phyloP scores from a whole-genome alignment of 2,113 vertebrate species.

The Cebidichthys violaceus region DNA sequence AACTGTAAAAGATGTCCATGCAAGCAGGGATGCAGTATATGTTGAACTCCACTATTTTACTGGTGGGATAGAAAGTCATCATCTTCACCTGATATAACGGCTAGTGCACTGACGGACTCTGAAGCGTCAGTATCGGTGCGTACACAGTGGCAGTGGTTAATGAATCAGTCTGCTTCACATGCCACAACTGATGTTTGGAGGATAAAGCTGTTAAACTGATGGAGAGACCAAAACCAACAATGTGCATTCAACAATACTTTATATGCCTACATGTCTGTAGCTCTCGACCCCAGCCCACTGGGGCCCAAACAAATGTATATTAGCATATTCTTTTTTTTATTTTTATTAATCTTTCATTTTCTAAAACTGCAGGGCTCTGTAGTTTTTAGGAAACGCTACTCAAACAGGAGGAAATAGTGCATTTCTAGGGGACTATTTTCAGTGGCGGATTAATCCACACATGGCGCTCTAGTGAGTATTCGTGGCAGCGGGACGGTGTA shows the following conservation, averaged over 20 bases:
- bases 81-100: neutral
- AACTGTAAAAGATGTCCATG: neutral
- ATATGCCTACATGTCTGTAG: neutral
- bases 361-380: neutral
- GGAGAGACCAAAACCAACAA: neutral
- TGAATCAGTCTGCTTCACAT: neutral
- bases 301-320: neutral
- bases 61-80: neutral
- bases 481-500: neutral
- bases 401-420: neutral
- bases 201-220: neutral
- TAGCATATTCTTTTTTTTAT: neutral
- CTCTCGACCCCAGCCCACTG: too few relatives aligned
- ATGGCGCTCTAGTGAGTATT: neutral
- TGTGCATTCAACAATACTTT: neutral
- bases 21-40: neutral
- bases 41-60: neutral
- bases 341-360: neutral
- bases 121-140: neutral
- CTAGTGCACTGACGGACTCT: neutral
- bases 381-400: neutral
- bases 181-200: neutral
- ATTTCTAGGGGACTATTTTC: slow-evolving; percentile 3
- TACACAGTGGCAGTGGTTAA: neutral
- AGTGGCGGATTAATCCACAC: neutral